These are phyloP conservation scores for Pseudomyrmex sp. DNA, from an alignment of 1,140 invertebrate genomes.

Conservation along the genomic window DNA sequence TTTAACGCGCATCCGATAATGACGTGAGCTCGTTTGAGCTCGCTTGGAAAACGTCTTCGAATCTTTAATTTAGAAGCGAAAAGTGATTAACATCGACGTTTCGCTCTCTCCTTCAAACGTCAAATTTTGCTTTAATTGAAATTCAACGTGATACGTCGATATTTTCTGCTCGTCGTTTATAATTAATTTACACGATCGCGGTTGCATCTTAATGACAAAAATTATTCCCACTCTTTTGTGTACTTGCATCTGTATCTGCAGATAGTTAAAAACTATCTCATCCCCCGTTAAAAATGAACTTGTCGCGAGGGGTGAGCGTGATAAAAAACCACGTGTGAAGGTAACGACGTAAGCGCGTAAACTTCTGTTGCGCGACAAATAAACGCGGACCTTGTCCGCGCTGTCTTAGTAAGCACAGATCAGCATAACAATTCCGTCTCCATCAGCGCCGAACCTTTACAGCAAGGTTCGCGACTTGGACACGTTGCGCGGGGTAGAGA, in stretches of 20 bases:
- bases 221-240: too few species aligned
- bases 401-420: slow-evolving; percentile 41
- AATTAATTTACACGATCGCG: too few species aligned
- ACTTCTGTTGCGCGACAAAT: slow-evolving; percentile 39
- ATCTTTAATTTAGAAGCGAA: too few species aligned
- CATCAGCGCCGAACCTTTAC: slow-evolving; percentile 49
- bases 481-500: neutral
- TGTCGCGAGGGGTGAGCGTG: neutral
- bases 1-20: slow-evolving; percentile 4
- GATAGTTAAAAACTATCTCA: neutral
- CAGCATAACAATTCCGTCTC: slow-evolving; percentile 58
- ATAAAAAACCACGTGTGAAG: neutral
- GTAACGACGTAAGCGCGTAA: neutral
- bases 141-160: too few species aligned
- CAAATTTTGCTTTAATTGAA: too few species aligned
- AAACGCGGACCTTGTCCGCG: slow-evolving; percentile 38
- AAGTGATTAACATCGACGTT: too few species aligned
- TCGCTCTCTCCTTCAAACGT: too few species aligned
- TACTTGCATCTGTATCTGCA: neutral
- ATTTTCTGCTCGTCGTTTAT: too few species aligned
- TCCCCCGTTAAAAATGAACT: neutral
- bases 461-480: slow-evolving; percentile 3
- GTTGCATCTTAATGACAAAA: too few species aligned
- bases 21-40: neutral
- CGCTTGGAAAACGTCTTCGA: too few species aligned